phyloP scores from a whole-genome alignment of 1,140 invertebrate species.

The Latrodectus geometricus region DNA sequence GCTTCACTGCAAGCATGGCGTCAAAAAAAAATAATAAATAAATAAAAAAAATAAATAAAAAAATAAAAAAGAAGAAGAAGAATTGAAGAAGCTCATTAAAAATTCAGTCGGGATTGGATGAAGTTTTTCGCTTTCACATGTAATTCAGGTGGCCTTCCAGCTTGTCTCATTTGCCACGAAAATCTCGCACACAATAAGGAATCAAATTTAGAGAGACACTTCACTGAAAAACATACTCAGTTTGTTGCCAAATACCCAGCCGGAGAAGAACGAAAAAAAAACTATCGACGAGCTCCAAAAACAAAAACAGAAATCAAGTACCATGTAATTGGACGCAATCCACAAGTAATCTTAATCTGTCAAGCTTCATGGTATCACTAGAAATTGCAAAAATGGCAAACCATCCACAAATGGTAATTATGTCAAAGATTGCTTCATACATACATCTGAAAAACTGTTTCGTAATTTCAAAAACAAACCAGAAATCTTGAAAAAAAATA shows the following conservation, averaged over 20 bases:
- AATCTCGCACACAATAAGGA: not conserved
- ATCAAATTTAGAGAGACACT: not conserved
- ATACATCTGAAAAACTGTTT: slow-evolving; percentile 14
- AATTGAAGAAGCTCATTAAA: no score
- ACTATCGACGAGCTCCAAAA: slow-evolving; percentile 7
- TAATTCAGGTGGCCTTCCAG: not conserved
- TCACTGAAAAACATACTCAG: not conserved
- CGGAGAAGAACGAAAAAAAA: not conserved
- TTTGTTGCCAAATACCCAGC: not conserved
- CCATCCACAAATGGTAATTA: slow-evolving; percentile 10
- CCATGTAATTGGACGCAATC: slow-evolving; percentile 5
- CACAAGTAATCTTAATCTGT: slow-evolving; percentile 1
- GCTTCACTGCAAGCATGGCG: no score
- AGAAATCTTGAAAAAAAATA: slow-evolving; percentile 18
- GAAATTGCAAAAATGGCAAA: slow-evolving; percentile 25
- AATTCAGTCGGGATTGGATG: no score
- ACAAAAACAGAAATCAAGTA: not conserved
- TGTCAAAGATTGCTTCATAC: slow-evolving; percentile 24
- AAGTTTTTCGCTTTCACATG: no score
- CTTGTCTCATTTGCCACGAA: not conserved
- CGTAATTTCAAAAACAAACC: slow-evolving; percentile 16
- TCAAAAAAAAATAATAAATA: no score
- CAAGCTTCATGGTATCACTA: slow-evolving; percentile 2
- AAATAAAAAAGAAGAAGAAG: no score
- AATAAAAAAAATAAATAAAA: no score